Percentiles rank a stretch among this genome's conserved stretches.
These are phyloP conservation scores for Polymixis lichenea DNA, from an alignment of 2,888 invertebrate genomes.

Conservation along the genomic window DNA sequence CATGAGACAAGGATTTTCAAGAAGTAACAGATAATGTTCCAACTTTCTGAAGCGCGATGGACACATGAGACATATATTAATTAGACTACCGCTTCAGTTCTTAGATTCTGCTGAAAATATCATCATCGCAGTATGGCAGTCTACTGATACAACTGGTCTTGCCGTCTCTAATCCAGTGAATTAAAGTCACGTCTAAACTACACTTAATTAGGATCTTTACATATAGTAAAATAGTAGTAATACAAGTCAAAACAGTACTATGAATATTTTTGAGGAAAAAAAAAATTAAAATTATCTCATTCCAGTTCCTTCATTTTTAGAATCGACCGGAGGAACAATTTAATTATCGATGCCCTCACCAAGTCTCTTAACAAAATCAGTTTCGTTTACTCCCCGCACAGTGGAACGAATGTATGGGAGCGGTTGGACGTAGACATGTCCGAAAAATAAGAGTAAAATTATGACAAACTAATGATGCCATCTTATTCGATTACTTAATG, in stretches of 20 bases:
- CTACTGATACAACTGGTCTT: background rate
- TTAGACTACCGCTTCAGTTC: background rate
- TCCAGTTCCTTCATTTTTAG: background rate
- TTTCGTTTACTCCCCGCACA: background rate
- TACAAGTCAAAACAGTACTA: too few species aligned
- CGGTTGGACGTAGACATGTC: too few species aligned
- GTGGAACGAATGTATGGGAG: too few species aligned
- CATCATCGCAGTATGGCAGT: background rate
- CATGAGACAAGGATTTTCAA: background rate
- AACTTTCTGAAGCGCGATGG: background rate
- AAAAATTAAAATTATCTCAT: background rate
- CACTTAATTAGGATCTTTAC: background rate
- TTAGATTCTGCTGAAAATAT: background rate
- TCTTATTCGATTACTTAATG: too few species aligned
- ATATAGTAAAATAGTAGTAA: too few species aligned
- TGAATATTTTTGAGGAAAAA: background rate
- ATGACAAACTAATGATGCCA: too few species aligned
- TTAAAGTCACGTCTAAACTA: background rate
- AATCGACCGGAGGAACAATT: background rate
- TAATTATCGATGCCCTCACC: slow-evolving; percentile 6
- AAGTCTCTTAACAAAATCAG: background rate
- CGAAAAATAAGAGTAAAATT: too few species aligned
- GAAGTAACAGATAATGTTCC: too few species aligned
- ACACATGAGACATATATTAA: background rate
- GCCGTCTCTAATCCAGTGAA: background rate